These are phyloP conservation scores for Cotesia congregata DNA, from an alignment of 2,888 invertebrate species.

Conservation along the genomic window DNA sequence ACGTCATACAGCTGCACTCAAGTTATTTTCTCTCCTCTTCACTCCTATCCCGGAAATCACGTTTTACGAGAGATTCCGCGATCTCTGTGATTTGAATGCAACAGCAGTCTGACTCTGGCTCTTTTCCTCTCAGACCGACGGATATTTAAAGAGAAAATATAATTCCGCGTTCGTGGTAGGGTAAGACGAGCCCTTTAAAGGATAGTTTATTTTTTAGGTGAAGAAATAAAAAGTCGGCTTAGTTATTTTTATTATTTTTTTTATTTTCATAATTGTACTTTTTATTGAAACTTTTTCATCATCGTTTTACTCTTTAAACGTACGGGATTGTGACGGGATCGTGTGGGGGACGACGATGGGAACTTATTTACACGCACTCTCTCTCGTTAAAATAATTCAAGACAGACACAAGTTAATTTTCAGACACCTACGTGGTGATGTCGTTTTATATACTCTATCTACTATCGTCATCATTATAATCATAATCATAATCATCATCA, in stretches of 20 bases:
- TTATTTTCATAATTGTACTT: conserved; percentile 61
- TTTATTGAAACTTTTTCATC: conserved; percentile 66
- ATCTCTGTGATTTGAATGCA: conserved; percentile 58
- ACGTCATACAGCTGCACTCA: conserved; percentile 32
- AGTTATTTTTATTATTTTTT: conserved; percentile 15
- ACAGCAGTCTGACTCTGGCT: conserved; percentile 34
- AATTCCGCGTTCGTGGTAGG: background rate
- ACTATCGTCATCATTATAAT: conserved; percentile 30
- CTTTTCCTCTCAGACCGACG: conserved; percentile 29
- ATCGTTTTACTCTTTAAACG: conserved; percentile 53
- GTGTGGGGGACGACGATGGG: conserved; percentile 46
- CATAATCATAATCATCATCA: conserved; percentile 49
- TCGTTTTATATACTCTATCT: background rate
- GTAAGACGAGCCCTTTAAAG: conserved; percentile 21
- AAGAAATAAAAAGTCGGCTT: conserved; percentile 3
- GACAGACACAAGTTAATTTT: conserved; percentile 46
- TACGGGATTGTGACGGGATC: conserved; percentile 41
- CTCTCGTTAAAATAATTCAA: conserved; percentile 46
- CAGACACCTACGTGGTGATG: conserved; percentile 46
- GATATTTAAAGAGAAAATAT: conserved; percentile 16
- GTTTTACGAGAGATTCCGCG: conserved; percentile 53
- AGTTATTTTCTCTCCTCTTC: conserved; percentile 21
- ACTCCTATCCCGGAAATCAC: conserved; percentile 53
- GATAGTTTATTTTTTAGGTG: background rate
- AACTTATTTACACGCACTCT: conserved; percentile 65